Conservation (phyloP, 2,113 vertebrate species). For the Gymnorhina tibicen region DNA sequence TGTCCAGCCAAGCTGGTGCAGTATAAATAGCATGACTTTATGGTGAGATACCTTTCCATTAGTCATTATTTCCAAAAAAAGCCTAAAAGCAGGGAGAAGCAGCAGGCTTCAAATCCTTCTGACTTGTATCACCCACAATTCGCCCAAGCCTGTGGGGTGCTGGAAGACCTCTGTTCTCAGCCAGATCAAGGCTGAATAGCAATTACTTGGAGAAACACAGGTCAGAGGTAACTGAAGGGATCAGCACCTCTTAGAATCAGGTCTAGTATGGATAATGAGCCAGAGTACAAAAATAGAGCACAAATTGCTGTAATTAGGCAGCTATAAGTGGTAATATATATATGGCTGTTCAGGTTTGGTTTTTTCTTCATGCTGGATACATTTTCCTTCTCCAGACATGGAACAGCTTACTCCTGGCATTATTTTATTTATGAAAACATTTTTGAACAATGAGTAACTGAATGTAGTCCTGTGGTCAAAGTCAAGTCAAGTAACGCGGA, state of each 20-base stretch:
- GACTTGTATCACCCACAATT: background rate
- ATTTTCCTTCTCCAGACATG: background rate
- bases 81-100: background rate
- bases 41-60: background rate
- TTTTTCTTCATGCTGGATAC: background rate
- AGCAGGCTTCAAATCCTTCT: slow-evolving; percentile 23
- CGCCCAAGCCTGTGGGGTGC: background rate
- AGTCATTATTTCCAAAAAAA: slow-evolving; percentile 35
- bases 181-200: background rate
- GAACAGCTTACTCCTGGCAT: background rate
- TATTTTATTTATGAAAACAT: background rate
- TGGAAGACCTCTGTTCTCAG: background rate
- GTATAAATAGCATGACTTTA: background rate
- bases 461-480: background rate
- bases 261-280: slow-evolving; percentile 5
- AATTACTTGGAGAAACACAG: slow-evolving; percentile 35
- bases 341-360: background rate
- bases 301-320: slow-evolving; percentile 40
- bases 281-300: slow-evolving; percentile 3
- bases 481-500: background rate
- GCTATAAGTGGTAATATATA: background rate
- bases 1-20: background rate
- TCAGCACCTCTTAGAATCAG: background rate
- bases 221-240: slow-evolving; percentile 29
- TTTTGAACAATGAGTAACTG: background rate